phyloP scores from a whole-genome alignment of 2,797 vertebrate species.

The Zenarchopterus dispar region DNA sequence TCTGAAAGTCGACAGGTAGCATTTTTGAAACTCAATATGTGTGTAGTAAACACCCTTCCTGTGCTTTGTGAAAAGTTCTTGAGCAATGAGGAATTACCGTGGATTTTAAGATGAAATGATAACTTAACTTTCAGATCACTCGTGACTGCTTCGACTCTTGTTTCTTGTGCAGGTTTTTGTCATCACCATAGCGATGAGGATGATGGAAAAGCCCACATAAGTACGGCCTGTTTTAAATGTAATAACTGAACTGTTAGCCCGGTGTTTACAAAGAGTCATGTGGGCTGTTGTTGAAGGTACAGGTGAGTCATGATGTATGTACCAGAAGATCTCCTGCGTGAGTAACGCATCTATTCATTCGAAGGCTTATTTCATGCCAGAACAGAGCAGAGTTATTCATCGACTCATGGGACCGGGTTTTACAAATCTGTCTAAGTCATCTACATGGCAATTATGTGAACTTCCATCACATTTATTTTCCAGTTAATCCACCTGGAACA shows the following conservation, averaged over 20 bases:
- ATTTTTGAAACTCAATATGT: too few species aligned
- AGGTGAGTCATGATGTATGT: slow-evolving; percentile 3
- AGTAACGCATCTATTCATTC: slow-evolving; percentile 16
- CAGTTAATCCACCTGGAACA: not conserved
- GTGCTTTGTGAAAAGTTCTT: too few species aligned
- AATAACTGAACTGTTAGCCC: not conserved
- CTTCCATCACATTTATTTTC: slow-evolving; percentile 5
- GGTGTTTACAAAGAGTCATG: not conserved
- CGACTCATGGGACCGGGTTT: not conserved
- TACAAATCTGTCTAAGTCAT: not conserved
- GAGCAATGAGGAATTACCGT: too few species aligned
- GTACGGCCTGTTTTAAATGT: not conserved
- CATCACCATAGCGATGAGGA: too few species aligned
- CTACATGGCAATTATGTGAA: not conserved
- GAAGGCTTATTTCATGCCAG: slow-evolving; percentile 1
- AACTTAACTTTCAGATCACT: too few species aligned
- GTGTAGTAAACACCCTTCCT: too few species aligned
- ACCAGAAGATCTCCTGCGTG: not conserved
- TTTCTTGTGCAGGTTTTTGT: too few species aligned
- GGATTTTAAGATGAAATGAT: too few species aligned
- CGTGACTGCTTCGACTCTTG: too few species aligned
- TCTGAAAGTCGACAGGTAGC: too few species aligned
- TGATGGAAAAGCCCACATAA: not conserved
- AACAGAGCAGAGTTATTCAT: not conserved
- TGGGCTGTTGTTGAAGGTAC: not conserved